Base-by-base conservation (phyloP, 2,113 vertebrate genomes). In the Galeopterus variegatus region DNA sequence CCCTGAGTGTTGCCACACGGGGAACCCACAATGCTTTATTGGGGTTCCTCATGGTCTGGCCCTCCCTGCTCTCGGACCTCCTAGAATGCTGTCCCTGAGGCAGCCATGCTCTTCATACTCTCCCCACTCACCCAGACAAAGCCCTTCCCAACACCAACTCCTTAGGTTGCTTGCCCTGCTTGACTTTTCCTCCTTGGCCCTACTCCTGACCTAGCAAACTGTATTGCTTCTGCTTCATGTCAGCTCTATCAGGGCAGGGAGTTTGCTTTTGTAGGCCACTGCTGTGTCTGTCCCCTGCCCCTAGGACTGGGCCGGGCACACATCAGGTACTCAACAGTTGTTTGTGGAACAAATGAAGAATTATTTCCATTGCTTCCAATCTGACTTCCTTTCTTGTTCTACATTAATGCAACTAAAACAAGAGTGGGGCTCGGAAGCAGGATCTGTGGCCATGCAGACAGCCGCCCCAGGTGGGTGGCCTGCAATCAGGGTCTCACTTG, bases 151-250 rank as follows among this genome's bases (percentile, higher is more conserved):
- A 36, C 5, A 11, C 36, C 0, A 0, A 45, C 26, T 48, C 54
- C 23, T 54, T 8, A 0, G 0, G 26, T 3, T 1, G 0, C 65
- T 80, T 60, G 41, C 60, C 31, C 19, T 3, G n/a, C 60, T 50
- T 26, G 52, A 11, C 60, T 67, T 23, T 41, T 41, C 41, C 41
- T 41, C 41, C n/a, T n/a, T 6, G n/a, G 87, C 7, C 1, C 45
- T 79, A 8, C 48, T 45, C 5, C 41, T 28, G 15, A 15, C 24
- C 28, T 23, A 50, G 52, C 58, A 23, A 19, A 73, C 18, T 3
- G 15, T 41, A 41, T 41, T 41, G 41, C 36, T 64, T 62, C 19
- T 67, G 52, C 69, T 81, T 60, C 36, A 13, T 11, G n/a, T 50
- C 70, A 56, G 64, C 10, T 54, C 60, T 21, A 33, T 24, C 7